Evolutionary conservation across 2,797 vertebrate species (phyloP).

Genomic region (Phylloscopus collybita): DNA sequence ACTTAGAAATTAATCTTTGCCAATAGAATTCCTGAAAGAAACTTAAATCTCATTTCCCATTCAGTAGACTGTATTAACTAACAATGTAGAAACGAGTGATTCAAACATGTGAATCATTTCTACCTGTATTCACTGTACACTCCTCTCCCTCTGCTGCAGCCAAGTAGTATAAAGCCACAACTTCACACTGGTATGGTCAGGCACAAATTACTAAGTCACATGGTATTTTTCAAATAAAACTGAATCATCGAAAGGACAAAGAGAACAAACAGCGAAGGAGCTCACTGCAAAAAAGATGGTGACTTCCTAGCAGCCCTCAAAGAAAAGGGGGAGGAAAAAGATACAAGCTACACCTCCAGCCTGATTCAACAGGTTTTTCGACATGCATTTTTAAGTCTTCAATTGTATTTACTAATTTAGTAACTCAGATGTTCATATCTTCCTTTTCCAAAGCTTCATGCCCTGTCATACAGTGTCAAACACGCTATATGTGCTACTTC

Average conservation of each 20-base stretch:
- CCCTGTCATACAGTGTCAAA: background rate
- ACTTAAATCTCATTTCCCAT: background rate
- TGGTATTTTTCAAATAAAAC: conserved; percentile 66
- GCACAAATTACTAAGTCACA: conserved; percentile 56
- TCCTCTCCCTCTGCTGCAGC: conserved; percentile 22
- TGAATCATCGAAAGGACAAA: conserved; percentile 63
- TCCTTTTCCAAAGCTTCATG: background rate
- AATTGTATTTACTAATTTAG: conserved; percentile 27
- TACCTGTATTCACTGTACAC: conserved; percentile 32
- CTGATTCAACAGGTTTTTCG: conserved; percentile 18
- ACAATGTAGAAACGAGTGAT: conserved; percentile 22
- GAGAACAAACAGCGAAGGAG: conserved; percentile 23
- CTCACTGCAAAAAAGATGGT: conserved; percentile 28
- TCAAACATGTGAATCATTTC: conserved; percentile 47
- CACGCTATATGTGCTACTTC: background rate
- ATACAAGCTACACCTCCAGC: background rate
- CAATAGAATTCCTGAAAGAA: conserved; percentile 4
- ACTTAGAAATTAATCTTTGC: conserved; percentile 8
- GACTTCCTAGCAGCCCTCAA: conserved; percentile 17
- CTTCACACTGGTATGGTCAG: conserved; percentile 21
- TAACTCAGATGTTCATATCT: background rate
- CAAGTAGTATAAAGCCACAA: conserved; percentile 19
- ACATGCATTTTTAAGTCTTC: conserved; percentile 8
- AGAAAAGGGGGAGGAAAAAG: background rate
- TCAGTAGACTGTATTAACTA: background rate